Percentiles rank a stretch among this genome's conserved stretches.
phyloP scores from a whole-genome alignment of 2,113 vertebrate species.

The Lepidiolamprologus cunningtoni region DNA sequence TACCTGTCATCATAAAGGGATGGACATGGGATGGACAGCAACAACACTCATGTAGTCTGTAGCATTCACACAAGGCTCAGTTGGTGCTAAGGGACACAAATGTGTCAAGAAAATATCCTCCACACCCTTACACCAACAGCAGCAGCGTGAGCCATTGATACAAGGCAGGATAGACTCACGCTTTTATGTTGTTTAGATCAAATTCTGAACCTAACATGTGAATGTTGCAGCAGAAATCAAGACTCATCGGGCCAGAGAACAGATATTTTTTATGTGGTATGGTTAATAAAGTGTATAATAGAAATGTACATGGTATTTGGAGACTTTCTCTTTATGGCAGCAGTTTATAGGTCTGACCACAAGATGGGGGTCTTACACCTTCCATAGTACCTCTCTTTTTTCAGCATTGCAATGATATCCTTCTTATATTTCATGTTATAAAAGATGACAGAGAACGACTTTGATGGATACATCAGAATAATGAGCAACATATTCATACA shows the following conservation, averaged over 20 bases:
- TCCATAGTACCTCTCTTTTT: not conserved
- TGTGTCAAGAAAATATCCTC: not conserved
- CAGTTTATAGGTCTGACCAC: slow-evolving; percentile 8
- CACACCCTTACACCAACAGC: not conserved
- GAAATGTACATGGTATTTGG: not conserved
- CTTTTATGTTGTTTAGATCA: not conserved
- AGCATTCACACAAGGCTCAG: not conserved
- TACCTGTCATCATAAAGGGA: not conserved
- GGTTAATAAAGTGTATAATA: not conserved
- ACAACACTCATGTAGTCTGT: not conserved
- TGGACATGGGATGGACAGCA: not conserved
- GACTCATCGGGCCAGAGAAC: not conserved
- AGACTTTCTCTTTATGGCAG: not conserved
- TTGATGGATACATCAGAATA: not conserved
- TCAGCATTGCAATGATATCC: not conserved
- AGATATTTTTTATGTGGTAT: not conserved
- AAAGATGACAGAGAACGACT: not conserved
- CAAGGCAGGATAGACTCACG: not conserved
- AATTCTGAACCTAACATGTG: not conserved
- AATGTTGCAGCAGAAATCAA: not conserved
- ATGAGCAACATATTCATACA: not conserved
- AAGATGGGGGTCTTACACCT: slow-evolving; percentile 31
- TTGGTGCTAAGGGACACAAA: not conserved
- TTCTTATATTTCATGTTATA: not conserved
- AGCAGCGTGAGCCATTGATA: not conserved